A percentile compares a stretch with the other conserved stretches of the same genome.
Conservation (phyloP, 2,888 invertebrate genomes). For the Margaritifera margaritifera region DNA sequence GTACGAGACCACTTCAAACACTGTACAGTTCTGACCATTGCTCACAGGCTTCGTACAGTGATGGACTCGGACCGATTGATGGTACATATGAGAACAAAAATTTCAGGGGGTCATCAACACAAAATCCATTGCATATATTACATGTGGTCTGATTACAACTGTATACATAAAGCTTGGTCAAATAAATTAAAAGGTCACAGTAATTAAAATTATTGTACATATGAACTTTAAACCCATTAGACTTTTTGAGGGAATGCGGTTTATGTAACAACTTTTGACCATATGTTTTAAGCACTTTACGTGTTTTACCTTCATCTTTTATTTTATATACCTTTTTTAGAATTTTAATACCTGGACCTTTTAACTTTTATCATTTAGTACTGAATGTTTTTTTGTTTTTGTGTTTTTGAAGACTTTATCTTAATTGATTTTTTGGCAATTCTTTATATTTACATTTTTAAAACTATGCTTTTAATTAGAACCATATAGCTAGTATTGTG, state of each 20-base stretch:
- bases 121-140: neutral
- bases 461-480: too few relatives aligned
- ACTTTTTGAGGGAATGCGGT: too few relatives aligned
- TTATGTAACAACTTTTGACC: neutral
- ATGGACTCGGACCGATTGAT: constrained; percentile 86
- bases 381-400: too few relatives aligned
- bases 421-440: too few relatives aligned
- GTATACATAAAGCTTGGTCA: constrained; percentile 78
- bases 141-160: neutral
- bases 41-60: constrained; percentile 91
- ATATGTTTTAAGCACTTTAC: neutral
- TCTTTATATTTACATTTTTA: too few relatives aligned
- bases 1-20: constrained; percentile 85
- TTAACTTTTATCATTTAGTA: too few relatives aligned
- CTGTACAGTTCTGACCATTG: constrained; percentile 91
- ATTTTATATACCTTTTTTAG: neutral
- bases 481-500: too few relatives aligned
- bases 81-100: constrained; percentile 16
- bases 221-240: too few relatives aligned
- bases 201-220: too few relatives aligned
- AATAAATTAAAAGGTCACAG: too few relatives aligned
- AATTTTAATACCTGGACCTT: too few relatives aligned
- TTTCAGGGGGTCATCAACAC: neutral
- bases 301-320: neutral
- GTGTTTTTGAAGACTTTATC: too few relatives aligned